Evolutionary conservation across 2,113 vertebrate species (phyloP).

Genomic region (Miniopterus natalensis): DNA sequence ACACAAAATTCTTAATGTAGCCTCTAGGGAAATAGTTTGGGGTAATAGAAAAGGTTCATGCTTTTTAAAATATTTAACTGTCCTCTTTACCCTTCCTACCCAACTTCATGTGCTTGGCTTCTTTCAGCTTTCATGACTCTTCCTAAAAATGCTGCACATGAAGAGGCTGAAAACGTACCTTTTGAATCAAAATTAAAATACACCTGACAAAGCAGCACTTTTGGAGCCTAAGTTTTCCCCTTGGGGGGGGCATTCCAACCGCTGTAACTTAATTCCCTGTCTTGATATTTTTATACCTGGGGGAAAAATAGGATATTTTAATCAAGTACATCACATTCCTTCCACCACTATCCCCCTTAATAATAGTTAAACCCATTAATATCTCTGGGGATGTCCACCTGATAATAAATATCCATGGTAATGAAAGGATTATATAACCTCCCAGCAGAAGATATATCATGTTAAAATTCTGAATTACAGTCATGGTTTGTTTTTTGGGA

Average conservation of each 20-base stretch:
- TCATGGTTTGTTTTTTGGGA: conserved; percentile 77
- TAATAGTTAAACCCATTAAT: conserved; percentile 62
- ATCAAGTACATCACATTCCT: conserved; percentile 56
- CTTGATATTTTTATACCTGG: conserved; percentile 59
- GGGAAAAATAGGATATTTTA: conserved; percentile 68
- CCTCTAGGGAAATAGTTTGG: not conserved
- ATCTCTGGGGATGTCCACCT: conserved; percentile 70
- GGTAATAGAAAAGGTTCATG: not conserved
- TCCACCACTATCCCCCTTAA: conserved; percentile 59
- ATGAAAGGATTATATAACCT: conserved; percentile 75
- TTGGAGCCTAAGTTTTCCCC: conserved; percentile 58
- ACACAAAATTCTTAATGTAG: not conserved
- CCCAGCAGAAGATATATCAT: conserved; percentile 48
- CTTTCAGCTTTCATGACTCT: not conserved
- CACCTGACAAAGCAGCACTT: conserved; percentile 68
- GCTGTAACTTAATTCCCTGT: conserved; percentile 77
- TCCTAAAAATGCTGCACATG: conserved; percentile 67
- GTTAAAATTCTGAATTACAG: conserved; percentile 76
- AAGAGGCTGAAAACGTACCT: conserved; percentile 61
- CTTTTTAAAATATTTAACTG: not conserved
- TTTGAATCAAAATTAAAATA: conserved; percentile 80
- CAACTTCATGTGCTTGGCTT: not conserved
- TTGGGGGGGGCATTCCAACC: conserved; percentile 9
- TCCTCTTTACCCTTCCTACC: not conserved
- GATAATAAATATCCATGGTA: conserved; percentile 63